phyloP scores from a whole-genome alignment of 2,888 invertebrate genomes.

The Stenichneumon culpator region DNA sequence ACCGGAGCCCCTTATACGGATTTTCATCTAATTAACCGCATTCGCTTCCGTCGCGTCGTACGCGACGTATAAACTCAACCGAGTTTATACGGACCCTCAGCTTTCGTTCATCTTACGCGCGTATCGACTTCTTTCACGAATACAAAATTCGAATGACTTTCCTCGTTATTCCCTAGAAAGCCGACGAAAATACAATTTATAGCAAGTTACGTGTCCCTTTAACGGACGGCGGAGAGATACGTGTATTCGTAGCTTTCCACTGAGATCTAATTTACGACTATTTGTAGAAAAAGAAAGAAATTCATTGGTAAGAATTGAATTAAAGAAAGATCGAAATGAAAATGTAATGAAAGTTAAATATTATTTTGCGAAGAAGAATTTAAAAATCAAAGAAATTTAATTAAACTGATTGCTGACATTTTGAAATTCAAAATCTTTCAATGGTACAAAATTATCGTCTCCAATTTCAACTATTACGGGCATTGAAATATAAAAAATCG shows the following conservation, averaged over 20 bases:
- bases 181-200: background rate
- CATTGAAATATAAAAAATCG: no score
- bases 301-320: background rate
- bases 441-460: no score
- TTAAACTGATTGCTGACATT: background rate
- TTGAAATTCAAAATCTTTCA: no score
- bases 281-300: background rate
- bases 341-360: background rate
- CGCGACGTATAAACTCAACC: conserved; percentile 23
- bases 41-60: conserved; percentile 48
- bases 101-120: background rate
- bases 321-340: background rate
- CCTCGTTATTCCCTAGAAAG: conserved; percentile 3
- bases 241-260: background rate
- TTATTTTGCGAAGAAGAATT: background rate
- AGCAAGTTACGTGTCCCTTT: background rate
- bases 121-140: background rate
- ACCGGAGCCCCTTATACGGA: conserved; percentile 47
- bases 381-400: background rate
- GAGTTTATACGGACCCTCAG: background rate
- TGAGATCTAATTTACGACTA: background rate
- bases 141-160: background rate
- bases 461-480: no score
- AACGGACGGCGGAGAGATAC: background rate
- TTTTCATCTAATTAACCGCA: conserved; percentile 63